Base-by-base conservation (phyloP, 1,140 invertebrate genomes). In the Drosophila arawakana region DNA sequence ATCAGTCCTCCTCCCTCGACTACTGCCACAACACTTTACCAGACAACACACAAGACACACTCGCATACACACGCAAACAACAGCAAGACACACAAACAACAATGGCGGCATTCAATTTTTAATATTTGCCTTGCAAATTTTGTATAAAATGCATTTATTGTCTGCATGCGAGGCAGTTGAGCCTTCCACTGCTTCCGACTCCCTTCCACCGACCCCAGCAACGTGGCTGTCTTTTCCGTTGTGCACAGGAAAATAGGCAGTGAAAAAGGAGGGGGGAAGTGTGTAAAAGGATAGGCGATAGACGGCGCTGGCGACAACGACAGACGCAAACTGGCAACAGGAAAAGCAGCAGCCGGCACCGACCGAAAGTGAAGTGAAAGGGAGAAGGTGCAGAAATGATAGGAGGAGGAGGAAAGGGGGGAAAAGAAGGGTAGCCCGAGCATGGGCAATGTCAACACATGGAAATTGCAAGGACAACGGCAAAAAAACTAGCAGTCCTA, bases 101-200 rank as follows among this genome's bases (percentile, higher is more conserved):
- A 82, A 86, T 71, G 69, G 58, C 80, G 83, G 83, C 76, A 88
- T 86, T 88, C 80, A 88, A 88, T 86, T 86, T 86, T 88, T 88
- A 88, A 86, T 86, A 86, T 86, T 86, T 86, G 83, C 82, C 82
- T 88, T 86, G 80, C 82, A 88, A 86, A 86, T 86, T 88, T 86
- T 57, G 68, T 76, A 83, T 86, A 88, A 86, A 86, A 86, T 86
- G 82, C 82, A 86, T 88, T 88, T 77, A 80, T 88, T 88, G 83
- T 83, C 76, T 83, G 78, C 81, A 77, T 83, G 70, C 81, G 61
- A 47, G 73, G 44, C 44, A 34, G 15, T 21, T 30, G 25, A 30
- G 25, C 7, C 49, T 34, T 11, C 25, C n/a, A 35, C 46, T 8
- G 13, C 7, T 30, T n/a, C 10, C 30, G 25, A 30, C 30, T 50